These are phyloP conservation scores for Scrobipalpa atriplicella DNA, from an alignment of 2,888 invertebrate species.

Conservation along the genomic window DNA sequence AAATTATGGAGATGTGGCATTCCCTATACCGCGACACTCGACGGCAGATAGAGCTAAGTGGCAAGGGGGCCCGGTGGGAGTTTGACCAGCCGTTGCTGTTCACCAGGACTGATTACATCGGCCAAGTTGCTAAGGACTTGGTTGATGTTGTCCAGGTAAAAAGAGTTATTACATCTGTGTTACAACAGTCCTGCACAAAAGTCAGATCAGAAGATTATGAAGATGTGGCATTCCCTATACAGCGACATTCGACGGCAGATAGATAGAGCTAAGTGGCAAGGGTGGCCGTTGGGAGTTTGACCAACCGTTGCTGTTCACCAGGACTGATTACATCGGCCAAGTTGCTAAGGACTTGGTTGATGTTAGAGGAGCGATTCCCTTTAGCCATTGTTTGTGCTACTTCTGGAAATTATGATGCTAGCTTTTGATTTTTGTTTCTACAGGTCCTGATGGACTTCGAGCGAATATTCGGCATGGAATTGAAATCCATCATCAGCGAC, in stretches of 20 bases:
- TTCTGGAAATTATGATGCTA: background rate
- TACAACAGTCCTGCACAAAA: no score
- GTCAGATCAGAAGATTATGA: no score
- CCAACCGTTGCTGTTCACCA: constrained; percentile 86
- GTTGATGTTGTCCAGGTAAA: constrained; percentile 88
- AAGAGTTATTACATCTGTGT: no score
- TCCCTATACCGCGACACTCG: constrained; percentile 89
- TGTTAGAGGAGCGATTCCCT: background rate
- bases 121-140: constrained; percentile 89
- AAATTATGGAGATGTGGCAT: constrained; percentile 90
- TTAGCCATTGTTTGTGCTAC: background rate
- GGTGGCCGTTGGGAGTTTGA: no score
- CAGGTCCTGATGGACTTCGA: constrained; percentile 93
- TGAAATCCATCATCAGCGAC: constrained; percentile 94
- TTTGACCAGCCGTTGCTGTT: constrained; percentile 93
- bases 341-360: constrained; percentile 88
- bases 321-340: constrained; percentile 91
- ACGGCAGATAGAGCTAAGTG: constrained; percentile 92
- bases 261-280: no score
- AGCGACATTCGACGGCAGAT: no score
- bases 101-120: constrained; percentile 92
- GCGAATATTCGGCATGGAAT: constrained; percentile 93
- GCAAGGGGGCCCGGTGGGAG: constrained; percentile 95
- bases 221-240: no score
- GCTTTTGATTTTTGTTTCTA: constrained; percentile 27